Evolutionary conservation across 2,113 vertebrate species (phyloP).

Genomic region (Rhodinocichla rosea): DNA sequence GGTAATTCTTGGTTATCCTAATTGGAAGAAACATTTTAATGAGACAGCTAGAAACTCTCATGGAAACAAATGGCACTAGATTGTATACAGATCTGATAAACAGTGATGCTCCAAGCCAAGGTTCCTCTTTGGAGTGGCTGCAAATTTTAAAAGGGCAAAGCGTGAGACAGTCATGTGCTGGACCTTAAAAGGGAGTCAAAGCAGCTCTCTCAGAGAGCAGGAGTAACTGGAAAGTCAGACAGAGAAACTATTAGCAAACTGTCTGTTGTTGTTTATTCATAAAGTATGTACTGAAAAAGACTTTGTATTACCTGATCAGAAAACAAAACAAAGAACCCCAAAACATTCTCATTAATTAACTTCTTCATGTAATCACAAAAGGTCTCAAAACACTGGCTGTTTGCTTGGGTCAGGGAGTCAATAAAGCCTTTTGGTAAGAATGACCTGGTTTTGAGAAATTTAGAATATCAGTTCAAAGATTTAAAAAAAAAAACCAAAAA

Average conservation of each 20-base stretch:
- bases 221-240: background rate
- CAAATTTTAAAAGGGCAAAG: background rate
- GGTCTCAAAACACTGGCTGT: background rate
- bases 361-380: background rate
- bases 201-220: background rate
- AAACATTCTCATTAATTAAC: background rate
- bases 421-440: background rate
- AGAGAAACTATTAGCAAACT: background rate
- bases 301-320: background rate
- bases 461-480: background rate
- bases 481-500: no score
- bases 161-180: rapidly evolving
- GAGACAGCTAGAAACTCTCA: background rate
- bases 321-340: background rate
- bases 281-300: background rate
- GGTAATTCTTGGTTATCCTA: background rate
- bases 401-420: background rate
- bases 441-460: background rate
- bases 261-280: background rate
- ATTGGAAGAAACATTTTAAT: background rate
- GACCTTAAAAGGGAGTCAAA: background rate
- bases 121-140: background rate
- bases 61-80: background rate
- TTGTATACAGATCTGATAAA: background rate
- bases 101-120: background rate